Conservation (phyloP, 2,797 vertebrate genomes). For the Rallus crepitans region DNA sequence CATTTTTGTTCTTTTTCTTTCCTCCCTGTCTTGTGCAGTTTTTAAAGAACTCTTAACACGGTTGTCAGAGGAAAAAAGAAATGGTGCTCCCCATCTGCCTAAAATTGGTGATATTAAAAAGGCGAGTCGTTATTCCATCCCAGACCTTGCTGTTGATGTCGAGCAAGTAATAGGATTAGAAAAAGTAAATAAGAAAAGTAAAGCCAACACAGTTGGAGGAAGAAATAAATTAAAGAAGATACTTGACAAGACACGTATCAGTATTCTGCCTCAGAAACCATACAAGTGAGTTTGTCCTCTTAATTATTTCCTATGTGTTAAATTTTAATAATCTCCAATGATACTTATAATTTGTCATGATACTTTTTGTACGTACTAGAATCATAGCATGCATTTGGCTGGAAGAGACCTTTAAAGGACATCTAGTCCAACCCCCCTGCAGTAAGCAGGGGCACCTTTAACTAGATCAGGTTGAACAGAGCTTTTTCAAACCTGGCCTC, state of each 20-base stretch:
- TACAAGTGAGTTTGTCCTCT: slow-evolving; percentile 90
- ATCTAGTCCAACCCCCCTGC: too few relatives aligned
- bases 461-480: too few relatives aligned
- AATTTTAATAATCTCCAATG: not conserved
- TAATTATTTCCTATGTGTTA: not conserved
- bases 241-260: slow-evolving; percentile 98
- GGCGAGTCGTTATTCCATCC: slow-evolving; percentile 96
- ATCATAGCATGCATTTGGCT: too few relatives aligned
- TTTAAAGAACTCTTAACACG: slow-evolving; percentile 96
- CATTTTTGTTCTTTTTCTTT: not conserved
- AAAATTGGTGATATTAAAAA: slow-evolving; percentile 99
- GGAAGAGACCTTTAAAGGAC: too few relatives aligned
- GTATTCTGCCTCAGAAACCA: slow-evolving; percentile 98
- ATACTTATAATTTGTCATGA: not conserved
- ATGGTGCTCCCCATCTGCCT: slow-evolving; percentile 95
- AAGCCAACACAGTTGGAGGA: slow-evolving; percentile 94
- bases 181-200: slow-evolving; percentile 96
- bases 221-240: slow-evolving; percentile 99
- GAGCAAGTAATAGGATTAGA: slow-evolving; percentile 97
- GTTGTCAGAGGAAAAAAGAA: slow-evolving; percentile 95
- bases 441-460: too few relatives aligned
- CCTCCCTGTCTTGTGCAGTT: slow-evolving; percentile 77
- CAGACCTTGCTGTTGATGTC: slow-evolving; percentile 96
- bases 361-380: not conserved
- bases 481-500: too few relatives aligned